Evolutionary conservation across 2,888 invertebrate species (phyloP), one percentile per base, ranked within the genome.

Genomic region (Odontocolon sp.): DNA sequence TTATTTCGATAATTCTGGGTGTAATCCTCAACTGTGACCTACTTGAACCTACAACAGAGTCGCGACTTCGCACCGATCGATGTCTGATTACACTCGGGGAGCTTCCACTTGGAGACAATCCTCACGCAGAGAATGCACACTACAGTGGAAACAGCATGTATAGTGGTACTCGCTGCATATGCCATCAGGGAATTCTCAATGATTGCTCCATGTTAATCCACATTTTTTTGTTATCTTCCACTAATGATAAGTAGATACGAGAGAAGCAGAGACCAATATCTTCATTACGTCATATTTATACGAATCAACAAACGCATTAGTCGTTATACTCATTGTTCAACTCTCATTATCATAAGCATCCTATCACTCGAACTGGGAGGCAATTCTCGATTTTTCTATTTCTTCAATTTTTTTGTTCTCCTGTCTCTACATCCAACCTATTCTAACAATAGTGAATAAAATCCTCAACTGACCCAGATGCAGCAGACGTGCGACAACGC

Each of bases 1-100:
- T 63, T 33, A 56, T 56, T 36, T 52, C 31, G 31, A 63, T 64
- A 71, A 71, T 71, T 56, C 56, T 71, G 63, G 61, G 42, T 47
- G 64, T 64, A 64, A 64, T 64, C 36, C 69, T 70, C 69, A 31
- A 40, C 52, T 50, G 54, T 23, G 56, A 47, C 54, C 45, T 23
- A 68, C 45, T 68, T 57, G 54, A 68, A 47, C 68, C 45, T 18
- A 45, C 11, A 33, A 45, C 16, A n/a, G 33, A 57, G 33, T 45
- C 47, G 21, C 16, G 56, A 68, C 56, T 31, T 45, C 31, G 57
- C 57, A 57, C 56, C 57, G 68, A 68, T 68, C 68, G 68, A 68
- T 68, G 57, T 57, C 42, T 57, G 56, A 57, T 57, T 68, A 47
- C 36, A 47, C 47, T 21, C 16, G 36, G 26, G 23, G 6, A 33